phyloP scores from a whole-genome alignment of 2,888 invertebrate species.

The Drosophila multiciliata region DNA sequence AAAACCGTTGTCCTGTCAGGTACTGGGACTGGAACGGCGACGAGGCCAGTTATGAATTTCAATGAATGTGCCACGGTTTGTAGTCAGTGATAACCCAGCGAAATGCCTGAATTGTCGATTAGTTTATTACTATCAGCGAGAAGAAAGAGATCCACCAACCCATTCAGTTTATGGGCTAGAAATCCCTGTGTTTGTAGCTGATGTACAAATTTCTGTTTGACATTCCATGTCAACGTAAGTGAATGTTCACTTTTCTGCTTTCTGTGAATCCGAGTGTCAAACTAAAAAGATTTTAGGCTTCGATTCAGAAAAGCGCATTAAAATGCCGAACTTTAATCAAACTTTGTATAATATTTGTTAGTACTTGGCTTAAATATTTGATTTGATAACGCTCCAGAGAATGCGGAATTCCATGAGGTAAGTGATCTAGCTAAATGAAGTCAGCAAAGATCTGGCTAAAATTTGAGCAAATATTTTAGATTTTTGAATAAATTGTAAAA shows the following conservation, averaged over 20 bases:
- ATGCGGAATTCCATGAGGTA: not conserved
- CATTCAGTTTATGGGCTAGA: not conserved
- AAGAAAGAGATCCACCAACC: not conserved
- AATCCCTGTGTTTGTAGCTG: not conserved
- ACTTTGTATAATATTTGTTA: not conserved
- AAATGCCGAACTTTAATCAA: not conserved
- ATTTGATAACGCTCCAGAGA: not conserved
- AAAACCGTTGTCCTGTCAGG: conserved; percentile 15
- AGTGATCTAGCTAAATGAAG: not conserved
- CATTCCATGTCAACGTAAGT: not conserved
- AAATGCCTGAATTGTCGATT: conserved; percentile 2
- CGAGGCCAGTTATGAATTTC: not conserved
- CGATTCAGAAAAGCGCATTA: not conserved
- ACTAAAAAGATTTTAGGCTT: not conserved
- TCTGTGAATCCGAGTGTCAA: not conserved
- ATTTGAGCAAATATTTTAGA: not conserved
- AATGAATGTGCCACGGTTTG: conserved; percentile 7
- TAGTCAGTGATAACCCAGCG: not conserved
- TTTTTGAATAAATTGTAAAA: not conserved
- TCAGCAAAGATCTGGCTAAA: not conserved
- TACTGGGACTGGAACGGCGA: too few relatives aligned
- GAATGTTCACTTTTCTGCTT: too few relatives aligned
- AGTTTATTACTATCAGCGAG: not conserved
- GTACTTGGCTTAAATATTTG: too few relatives aligned
- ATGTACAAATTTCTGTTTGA: not conserved